Base-by-base conservation (phyloP, 1,140 invertebrate species). In the Aphaenogaster rudis region DNA sequence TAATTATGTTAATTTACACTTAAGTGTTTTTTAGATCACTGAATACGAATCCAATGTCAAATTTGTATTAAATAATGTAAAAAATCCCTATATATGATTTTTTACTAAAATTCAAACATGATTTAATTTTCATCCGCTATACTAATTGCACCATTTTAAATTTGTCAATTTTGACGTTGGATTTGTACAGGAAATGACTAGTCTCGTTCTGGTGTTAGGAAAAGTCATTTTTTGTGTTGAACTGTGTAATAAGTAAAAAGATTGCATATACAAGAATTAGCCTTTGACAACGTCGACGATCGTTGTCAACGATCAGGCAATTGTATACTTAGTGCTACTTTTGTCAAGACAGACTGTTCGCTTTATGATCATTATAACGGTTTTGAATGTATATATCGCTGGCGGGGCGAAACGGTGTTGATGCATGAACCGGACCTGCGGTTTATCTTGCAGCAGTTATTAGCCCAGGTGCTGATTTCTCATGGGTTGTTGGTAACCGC, bases 401-500 rank as follows among this genome's bases (percentile, higher is more conserved):
- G 21, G 1, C 28, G 21, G 7, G 13, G 7, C 8, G 48, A 15
- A 15, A 28, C 4, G 6, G 6, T 71, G 9, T 69, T 42, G 50
- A 54, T 72, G 80, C 42, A 72, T 82, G 28, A 76, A 48, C 0
- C 28, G 52, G 28, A 61, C 42, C 11, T 50, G 52, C 63, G 28
- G 42, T 84, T 84, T 74, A 76, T 74, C 69, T 84, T 57, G 42
- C 8, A 33, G 17, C 5, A 17, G 17, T 61, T 50, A 39, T 84
- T 76, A 76, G 45, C 17, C 6, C 69, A 84, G 54, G 54, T 84
- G 80, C n/a, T 33, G 28, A 61, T 50, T 84, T 84, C 80, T 84
- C 80, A 84, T 63, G 80, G 8, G 69, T 17, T 50, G 45, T 59
- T 48, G 52, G 28, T 76, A 84, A 74, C 67, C 28, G 80, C 11